Evolutionary conservation across 2,113 vertebrate species (phyloP).

Genomic region (Rafetus swinhoei): DNA sequence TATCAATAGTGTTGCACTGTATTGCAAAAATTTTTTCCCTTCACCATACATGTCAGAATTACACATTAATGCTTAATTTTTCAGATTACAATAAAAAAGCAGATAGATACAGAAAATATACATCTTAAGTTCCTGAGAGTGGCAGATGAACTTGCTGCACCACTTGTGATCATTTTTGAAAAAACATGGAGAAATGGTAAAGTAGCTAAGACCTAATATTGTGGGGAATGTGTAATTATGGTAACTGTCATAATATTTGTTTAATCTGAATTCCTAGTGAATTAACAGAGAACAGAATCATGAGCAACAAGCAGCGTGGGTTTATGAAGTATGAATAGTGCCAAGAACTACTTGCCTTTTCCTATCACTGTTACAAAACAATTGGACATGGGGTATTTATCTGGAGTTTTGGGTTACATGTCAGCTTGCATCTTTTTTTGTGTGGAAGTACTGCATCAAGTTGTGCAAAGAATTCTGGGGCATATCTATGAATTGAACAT

Average conservation of each 20-base stretch:
- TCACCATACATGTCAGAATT: not conserved
- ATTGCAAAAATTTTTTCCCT: not conserved
- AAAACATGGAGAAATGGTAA: not conserved
- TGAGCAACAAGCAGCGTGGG: not conserved
- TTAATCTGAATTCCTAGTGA: not conserved
- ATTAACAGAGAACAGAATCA: not conserved
- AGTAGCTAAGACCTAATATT: not conserved
- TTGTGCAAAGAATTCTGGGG: not conserved
- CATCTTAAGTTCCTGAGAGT: not conserved
- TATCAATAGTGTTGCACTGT: not conserved
- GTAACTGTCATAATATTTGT: not conserved
- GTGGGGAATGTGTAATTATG: not conserved
- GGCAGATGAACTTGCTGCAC: not conserved
- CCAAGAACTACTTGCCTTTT: not conserved
- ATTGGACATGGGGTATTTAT: not conserved
- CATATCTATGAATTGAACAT: too few relatives aligned
- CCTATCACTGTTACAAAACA: not conserved
- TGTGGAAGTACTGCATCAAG: not conserved
- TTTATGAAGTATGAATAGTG: not conserved
- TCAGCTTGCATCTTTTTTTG: not conserved
- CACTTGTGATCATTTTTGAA: not conserved
- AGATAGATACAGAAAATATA: not conserved
- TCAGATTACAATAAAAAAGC: not conserved
- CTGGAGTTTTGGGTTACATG: not conserved
- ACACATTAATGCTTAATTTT: not conserved